A percentile compares a stretch with the other conserved stretches of the same genome.
These are phyloP conservation scores for Leptopterna dolabrata DNA, from an alignment of 2,888 invertebrate species.

Conservation along the genomic window DNA sequence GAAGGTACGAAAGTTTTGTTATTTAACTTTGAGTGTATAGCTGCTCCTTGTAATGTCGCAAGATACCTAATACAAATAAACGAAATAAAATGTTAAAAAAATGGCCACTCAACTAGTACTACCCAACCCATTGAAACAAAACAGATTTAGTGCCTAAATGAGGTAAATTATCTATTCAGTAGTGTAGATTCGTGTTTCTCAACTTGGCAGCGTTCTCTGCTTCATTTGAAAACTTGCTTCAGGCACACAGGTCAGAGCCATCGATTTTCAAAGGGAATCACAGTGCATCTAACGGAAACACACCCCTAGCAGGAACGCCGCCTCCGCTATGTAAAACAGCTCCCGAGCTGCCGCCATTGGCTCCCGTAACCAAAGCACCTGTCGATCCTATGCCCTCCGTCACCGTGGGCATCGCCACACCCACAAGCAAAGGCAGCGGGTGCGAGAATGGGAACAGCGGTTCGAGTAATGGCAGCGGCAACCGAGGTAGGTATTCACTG, in stretches of 20 bases:
- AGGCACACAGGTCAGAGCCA: slow-evolving; percentile 58
- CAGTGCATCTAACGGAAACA: slow-evolving; percentile 29
- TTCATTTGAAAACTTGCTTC: not conserved
- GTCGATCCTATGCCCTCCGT: slow-evolving; percentile 18
- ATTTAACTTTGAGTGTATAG: no score
- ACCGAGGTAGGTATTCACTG: slow-evolving; percentile 49
- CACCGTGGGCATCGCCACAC: slow-evolving; percentile 24
- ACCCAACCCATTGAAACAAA: no score
- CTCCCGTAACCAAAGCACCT: slow-evolving; percentile 3
- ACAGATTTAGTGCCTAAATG: no score
- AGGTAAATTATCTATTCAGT: slow-evolving; percentile 56
- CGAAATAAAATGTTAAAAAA: no score
- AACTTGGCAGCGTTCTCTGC: no score
- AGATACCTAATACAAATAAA: no score
- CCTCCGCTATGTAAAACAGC: slow-evolving; percentile 18
- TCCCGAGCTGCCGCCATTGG: not conserved
- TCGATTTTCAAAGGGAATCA: slow-evolving; percentile 49
- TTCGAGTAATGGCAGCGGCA: slow-evolving; percentile 43
- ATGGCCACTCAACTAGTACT: no score
- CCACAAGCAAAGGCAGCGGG: slow-evolving; percentile 35
- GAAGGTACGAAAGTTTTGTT: no score
- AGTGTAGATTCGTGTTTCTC: not conserved
- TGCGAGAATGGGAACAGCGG: slow-evolving; percentile 45
- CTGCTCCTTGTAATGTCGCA: no score
- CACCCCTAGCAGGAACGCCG: slow-evolving; percentile 26